Evolutionary conservation across 2,888 invertebrate genomes (phyloP), one percentile per base, ranked within the genome.

Genomic region (Lasioglossum zephyrum): DNA sequence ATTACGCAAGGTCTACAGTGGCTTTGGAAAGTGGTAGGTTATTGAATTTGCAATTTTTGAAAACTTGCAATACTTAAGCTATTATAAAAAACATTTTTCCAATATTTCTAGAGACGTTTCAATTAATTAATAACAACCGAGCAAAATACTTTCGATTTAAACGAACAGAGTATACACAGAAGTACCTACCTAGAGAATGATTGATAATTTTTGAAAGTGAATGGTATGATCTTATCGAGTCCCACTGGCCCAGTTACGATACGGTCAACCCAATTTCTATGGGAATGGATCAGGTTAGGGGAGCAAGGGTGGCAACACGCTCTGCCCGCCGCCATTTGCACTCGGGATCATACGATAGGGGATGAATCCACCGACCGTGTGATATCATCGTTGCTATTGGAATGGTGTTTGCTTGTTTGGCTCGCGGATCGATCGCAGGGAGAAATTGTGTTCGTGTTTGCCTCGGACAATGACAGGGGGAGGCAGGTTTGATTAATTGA

Each of bases 231-330:
- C 60, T 5, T 60, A n/a, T 60, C 13, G 5, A 60, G 60, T 11
- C 13, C 60, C 13, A 60, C 16, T 66, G 4, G 31, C 39, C 73
- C 41, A 60, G n/a, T 72, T 41, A 26, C 73, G 73, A 74, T 63
- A 53, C 47, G 22, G 60, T 4, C 82, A 74, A 82, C 81, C 84
- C 82, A 84, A 86, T 87, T 90, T 85, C 85, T 72, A 9, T 66
- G 60, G 16, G 66, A 36, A 36, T 11, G 31, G 63, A 63, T 8
- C 66, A 16, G 66, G 36, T 66, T 41, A 36, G 16, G 22, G 79
- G 22, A 44, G 73, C 41, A 69, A 60, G 60, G 63, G 22, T 26
- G 79, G 63, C 41, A 36, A 75, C 66, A 60, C 57, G 75, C 2
- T 26, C 26, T 39, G 66, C 66, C 66, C 8, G 2, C 22, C 41